Percentiles rank a stretch among this genome's conserved stretches.
phyloP scores from a whole-genome alignment of 2,888 invertebrate genomes.

The Omphaloscelis lunosa region DNA sequence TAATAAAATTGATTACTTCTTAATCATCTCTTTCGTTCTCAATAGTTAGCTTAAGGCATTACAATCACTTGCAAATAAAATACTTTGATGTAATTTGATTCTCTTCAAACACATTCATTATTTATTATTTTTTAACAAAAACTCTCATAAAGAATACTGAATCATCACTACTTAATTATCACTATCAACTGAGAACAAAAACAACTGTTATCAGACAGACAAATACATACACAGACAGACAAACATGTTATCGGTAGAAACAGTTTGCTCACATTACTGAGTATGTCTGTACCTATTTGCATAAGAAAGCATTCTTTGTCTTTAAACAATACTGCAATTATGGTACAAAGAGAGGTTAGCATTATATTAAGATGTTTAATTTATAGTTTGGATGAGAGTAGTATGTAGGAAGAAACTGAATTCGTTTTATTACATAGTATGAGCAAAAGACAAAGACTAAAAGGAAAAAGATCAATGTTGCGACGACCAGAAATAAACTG shows the following conservation, averaged over 20 bases:
- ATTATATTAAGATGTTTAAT: neutral
- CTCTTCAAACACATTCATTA: neutral
- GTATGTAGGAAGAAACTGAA: neutral
- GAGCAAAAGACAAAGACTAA: neutral
- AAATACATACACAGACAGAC: conserved; percentile 6
- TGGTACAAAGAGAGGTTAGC: conserved; percentile 13
- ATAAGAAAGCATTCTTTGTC: conserved; percentile 46
- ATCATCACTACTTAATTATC: conserved; percentile 18
- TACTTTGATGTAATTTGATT: neutral
- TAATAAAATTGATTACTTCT: neutral
- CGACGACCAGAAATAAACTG: no score
- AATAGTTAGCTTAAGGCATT: neutral
- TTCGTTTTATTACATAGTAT: neutral
- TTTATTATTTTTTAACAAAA: neutral
- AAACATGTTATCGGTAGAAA: conserved; percentile 35
- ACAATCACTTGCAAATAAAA: neutral
- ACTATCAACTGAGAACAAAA: conserved; percentile 27
- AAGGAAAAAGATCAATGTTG: neutral
- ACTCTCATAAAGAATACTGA: neutral
- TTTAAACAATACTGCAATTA: conserved; percentile 43
- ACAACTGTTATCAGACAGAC: conserved; percentile 46
- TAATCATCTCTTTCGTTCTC: neutral
- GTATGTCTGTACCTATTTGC: conserved; percentile 31
- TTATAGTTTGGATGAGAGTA: neutral
- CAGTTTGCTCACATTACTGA: conserved; percentile 18